Evolutionary conservation across 1,140 invertebrate genomes (phyloP).

Genomic region (Matsumurasca onukii): DNA sequence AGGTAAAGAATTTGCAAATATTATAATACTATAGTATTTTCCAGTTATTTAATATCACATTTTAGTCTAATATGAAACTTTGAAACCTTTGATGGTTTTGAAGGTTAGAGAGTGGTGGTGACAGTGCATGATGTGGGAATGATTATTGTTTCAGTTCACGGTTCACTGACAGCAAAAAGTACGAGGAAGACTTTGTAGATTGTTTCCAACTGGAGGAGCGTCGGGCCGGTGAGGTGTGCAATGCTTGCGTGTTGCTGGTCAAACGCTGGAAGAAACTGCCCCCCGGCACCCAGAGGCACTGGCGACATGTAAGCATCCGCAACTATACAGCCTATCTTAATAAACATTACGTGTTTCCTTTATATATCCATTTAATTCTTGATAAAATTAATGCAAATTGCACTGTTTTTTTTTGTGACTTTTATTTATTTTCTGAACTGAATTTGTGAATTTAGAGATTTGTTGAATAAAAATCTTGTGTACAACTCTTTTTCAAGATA

Average conservation of each 20-base stretch:
- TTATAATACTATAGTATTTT: background rate
- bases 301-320: conserved; percentile 81
- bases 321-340: too few relatives aligned
- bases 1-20: conserved; percentile 51
- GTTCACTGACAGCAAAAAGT: conserved; percentile 85
- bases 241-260: conserved; percentile 83
- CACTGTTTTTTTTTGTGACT: too few relatives aligned
- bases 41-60: background rate
- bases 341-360: too few relatives aligned
- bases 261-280: conserved; percentile 86
- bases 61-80: background rate
- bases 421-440: too few relatives aligned
- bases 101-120: background rate
- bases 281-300: conserved; percentile 72
- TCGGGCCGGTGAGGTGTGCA: conserved; percentile 83
- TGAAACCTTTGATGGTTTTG: background rate
- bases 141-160: conserved; percentile 63
- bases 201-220: conserved; percentile 79
- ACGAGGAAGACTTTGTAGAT: conserved; percentile 80
- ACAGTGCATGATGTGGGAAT: background rate
- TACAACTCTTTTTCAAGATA: too few relatives aligned
- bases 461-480: too few relatives aligned
- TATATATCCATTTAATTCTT: too few relatives aligned
- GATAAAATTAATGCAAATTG: too few relatives aligned
- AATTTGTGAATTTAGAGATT: too few relatives aligned